These are phyloP conservation scores for Spodoptera frugiperda DNA, from an alignment of 1,140 invertebrate species.

Conservation along the genomic window DNA sequence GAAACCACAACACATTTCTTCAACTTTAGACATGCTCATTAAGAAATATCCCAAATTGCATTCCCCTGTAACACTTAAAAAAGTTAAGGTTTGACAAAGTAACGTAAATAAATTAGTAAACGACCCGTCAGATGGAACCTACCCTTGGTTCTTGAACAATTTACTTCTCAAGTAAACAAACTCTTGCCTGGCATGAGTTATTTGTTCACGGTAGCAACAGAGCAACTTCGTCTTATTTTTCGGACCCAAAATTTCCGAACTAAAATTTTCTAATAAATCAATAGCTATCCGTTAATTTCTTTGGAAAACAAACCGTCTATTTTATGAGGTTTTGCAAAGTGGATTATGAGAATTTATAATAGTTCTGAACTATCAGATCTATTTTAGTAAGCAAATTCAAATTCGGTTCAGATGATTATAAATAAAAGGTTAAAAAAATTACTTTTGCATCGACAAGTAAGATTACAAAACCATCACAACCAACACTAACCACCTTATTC, in stretches of 20 bases:
- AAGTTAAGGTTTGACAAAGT: no score
- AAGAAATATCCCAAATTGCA: no score
- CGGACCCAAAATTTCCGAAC: not conserved
- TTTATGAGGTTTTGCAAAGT: not conserved
- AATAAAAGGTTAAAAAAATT: no score
- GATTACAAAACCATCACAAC: no score
- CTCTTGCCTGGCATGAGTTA: not conserved
- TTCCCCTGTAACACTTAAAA: no score
- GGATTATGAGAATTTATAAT: no score
- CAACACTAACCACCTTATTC: no score
- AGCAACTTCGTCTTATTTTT: not conserved
- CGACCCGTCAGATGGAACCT: not conserved
- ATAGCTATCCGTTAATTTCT: constrained; percentile 8
- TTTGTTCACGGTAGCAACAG: constrained; percentile 9
- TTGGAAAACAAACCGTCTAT: not conserved
- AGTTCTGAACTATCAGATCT: not conserved
- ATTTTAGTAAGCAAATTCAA: no score
- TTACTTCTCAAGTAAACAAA: constrained; percentile 9
- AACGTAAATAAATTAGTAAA: not conserved
- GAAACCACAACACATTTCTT: no score
- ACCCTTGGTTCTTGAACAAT: not conserved
- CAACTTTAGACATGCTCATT: no score
- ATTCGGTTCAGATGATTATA: no score
- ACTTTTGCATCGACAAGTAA: no score
- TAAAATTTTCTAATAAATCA: constrained; percentile 7